Conservation (phyloP, 2,797 vertebrate genomes). For the Arnoldichthys spilopterus region DNA sequence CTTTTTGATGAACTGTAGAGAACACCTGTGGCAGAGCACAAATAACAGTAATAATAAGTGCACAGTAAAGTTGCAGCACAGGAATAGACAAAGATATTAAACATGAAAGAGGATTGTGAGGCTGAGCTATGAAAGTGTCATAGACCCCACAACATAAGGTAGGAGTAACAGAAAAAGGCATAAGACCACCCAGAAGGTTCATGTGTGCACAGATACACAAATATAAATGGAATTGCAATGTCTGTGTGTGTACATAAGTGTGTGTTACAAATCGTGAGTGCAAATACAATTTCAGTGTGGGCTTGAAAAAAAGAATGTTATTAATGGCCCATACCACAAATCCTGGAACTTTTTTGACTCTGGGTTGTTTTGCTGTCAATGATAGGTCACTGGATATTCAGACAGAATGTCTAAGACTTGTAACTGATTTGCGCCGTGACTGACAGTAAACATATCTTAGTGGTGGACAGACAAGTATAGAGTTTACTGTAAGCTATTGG, state of each 20-base stretch:
- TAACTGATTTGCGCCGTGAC: no score
- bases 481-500: no score
- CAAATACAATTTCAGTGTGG: neutral
- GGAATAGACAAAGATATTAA: conserved; percentile 39
- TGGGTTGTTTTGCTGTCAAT: neutral
- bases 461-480: no score
- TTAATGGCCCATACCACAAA: neutral
- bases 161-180: conserved; percentile 17
- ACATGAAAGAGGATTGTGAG: conserved; percentile 41
- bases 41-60: conserved; percentile 62
- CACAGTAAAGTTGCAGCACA: conserved; percentile 59
- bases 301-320: neutral
- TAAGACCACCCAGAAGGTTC: conserved; percentile 41
- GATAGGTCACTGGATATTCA: no score
- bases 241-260: neutral
- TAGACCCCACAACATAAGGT: conserved; percentile 21
- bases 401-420: neutral
- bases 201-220: neutral
- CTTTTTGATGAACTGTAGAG: conserved; percentile 49
- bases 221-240: neutral
- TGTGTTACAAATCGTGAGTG: neutral
- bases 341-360: neutral
- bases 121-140: conserved; percentile 32
- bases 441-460: no score
- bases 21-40: conserved; percentile 69